Evolutionary conservation across 2,888 invertebrate species (phyloP), one percentile per base, ranked within the genome.

Genomic region (Caenorhabditis angaria): DNA sequence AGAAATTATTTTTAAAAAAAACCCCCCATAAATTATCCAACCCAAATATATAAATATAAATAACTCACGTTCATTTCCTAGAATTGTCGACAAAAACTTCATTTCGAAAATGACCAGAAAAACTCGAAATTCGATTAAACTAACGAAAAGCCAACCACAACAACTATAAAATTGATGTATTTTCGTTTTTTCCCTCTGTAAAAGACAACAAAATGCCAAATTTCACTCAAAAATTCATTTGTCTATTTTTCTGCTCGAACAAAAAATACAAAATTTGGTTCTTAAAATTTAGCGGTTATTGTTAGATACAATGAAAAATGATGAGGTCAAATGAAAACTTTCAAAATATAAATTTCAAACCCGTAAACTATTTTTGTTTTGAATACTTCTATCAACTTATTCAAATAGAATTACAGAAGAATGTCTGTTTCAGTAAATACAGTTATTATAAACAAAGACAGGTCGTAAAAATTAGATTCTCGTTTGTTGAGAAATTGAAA

Each of bases 11-110:
- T n/a, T n/a, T n/a, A n/a, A n/a, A n/a, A n/a, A n/a, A n/a, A n/a
- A n/a, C n/a, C 22, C 18, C n/a, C 1, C 14, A 18, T 61, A 51
- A 29, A 1, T 22, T 28, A n/a, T 29, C 35, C n/a, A 18, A 24
- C 25, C 25, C 27, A 55, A 29, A 10, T 32, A 2, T 14, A 54
- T 59, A 27, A 41, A 6, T 28, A 28, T 2, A 27, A n/a, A 14
- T 57, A 62, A 59, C 70, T 62, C 53, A 70, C 70, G 51, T 54
- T 71, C 70, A 10, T 55, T 63, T 32, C 66, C 65, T 24, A 71
- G 59, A 56, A 71, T 59, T 32, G 70, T 58, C 28, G 62, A 54
- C 35, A 71, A 58, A 53, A 71, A 71, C 41, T 66, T 66, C 70
- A 71, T 68, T 12, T 55, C 48, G 47, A 25, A 32, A 59, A 58